phyloP scores from a whole-genome alignment of 2,797 vertebrate genomes.

The Peromyscus eremicus region DNA sequence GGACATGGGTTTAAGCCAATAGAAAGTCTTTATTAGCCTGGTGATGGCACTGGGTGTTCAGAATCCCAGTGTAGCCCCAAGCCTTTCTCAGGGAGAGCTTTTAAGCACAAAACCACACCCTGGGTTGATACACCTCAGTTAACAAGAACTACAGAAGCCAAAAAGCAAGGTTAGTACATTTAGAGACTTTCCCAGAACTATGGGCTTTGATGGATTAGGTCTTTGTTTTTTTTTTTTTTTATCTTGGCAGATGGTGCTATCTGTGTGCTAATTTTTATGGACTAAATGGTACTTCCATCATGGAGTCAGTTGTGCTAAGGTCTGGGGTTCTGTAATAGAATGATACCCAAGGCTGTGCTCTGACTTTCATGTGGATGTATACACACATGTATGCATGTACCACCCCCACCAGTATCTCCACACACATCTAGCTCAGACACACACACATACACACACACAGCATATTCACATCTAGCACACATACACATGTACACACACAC shows the following conservation, averaged over 20 bases:
- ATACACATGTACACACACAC: neutral
- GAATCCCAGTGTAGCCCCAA: neutral
- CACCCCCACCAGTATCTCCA: neutral
- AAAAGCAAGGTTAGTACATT: neutral
- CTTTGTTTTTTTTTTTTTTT: neutral
- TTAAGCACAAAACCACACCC: neutral
- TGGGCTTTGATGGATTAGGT: neutral
- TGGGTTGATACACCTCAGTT: neutral
- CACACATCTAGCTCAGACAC: neutral
- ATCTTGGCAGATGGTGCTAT: neutral
- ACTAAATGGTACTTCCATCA: neutral
- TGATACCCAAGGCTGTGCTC: neutral
- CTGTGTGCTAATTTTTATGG: neutral
- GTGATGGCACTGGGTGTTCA: neutral
- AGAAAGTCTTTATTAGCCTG: neutral
- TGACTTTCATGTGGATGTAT: neutral
- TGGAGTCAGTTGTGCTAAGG: neutral
- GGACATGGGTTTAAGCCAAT: neutral
- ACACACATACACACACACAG: neutral
- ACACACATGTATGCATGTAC: neutral
- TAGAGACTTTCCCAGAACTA: neutral
- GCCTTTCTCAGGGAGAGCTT: neutral
- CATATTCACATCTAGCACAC: too few relatives aligned
- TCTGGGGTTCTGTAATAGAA: neutral
- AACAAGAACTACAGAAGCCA: neutral